Percentiles rank a stretch among this genome's conserved stretches.
These are phyloP conservation scores for Stichopus chloronotus DNA, from an alignment of 35 echinoderm and acorn worm species.

Conservation along the genomic window DNA sequence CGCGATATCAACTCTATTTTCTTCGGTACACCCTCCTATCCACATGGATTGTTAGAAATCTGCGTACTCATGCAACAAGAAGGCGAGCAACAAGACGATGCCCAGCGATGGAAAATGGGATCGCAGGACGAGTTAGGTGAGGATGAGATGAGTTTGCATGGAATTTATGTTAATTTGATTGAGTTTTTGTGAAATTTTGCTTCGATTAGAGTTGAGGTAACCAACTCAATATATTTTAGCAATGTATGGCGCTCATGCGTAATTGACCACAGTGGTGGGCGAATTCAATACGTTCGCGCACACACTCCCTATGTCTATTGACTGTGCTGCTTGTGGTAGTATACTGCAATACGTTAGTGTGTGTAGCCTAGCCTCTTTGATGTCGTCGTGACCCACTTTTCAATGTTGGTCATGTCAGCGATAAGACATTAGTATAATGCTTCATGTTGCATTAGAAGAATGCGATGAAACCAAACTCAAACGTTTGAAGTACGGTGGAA, in stretches of 20 bases:
- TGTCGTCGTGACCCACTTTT: background rate
- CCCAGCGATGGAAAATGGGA: constrained; percentile 48
- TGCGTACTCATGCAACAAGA: constrained; percentile 43
- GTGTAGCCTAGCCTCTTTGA: background rate
- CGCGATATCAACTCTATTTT: background rate
- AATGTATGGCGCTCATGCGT: background rate
- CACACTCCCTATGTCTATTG: background rate
- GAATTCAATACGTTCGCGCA: background rate
- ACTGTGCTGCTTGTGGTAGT: background rate
- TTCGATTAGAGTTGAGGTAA: background rate
- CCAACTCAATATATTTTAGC: background rate
- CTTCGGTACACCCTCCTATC: background rate
- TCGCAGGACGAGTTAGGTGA: constrained; percentile 23
- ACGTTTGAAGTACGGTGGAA: too few relatives aligned
- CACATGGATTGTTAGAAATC: constrained; percentile 30
- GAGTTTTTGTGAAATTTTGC: background rate
- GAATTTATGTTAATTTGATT: background rate
- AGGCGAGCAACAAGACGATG: background rate
- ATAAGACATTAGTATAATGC: too few relatives aligned
- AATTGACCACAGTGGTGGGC: background rate
- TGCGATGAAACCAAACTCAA: too few relatives aligned
- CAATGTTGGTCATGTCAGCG: too few relatives aligned
- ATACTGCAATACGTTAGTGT: background rate
- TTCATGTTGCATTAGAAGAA: too few relatives aligned
- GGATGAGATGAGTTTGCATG: background rate